Evolutionary conservation across 2,888 invertebrate species (phyloP), one percentile per base, ranked within the genome.

Genomic region (Tryphoninae sp.): DNA sequence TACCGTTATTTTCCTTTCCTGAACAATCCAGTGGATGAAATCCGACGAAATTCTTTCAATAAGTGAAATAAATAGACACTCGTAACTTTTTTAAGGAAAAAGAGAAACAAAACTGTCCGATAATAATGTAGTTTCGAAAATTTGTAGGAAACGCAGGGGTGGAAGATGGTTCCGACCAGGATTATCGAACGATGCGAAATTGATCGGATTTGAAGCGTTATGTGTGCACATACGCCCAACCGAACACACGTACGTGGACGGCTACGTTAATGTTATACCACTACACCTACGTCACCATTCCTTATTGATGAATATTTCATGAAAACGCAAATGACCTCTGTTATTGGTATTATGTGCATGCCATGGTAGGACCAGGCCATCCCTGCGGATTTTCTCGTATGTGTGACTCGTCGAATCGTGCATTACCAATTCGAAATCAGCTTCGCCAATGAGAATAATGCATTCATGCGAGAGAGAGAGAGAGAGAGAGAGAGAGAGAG

Each of bases 261-360:
- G 40, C 16, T 40, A 69, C 71, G 69, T 22, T 59, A 64, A 74
- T 64, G 33, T 33, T 33, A 55, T 11, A 62, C 40, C 22, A 33
- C 22, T 61, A 58, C 64, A 62, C 11, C 22, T 65, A 59, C 72
- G 72, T 76, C 19, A 73, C 76, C 73, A 82, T 79, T 79, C 67
- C 51, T 59, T 62, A 77, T 76, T 68, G 73, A 79, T 82, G 82
- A 82, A 82, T 82, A 82, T 82, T 82, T 77, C 82, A 82, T 82
- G 79, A 79, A 82, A 82, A 82, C 82, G 79, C 79, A 79, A 82
- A 79, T 79, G 75, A 76, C 75, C 79, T 62, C 67, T 76, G 82
- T 72, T 76, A 82, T 82, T 82, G 72, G 82, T 82, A 76, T 79
- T 68, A 76, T 72, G 68, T 53, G 53, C 55, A 61, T 23, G 22